Conservation (phyloP, 2,113 vertebrate genomes). For the Chelonoidis abingdonii region DNA sequence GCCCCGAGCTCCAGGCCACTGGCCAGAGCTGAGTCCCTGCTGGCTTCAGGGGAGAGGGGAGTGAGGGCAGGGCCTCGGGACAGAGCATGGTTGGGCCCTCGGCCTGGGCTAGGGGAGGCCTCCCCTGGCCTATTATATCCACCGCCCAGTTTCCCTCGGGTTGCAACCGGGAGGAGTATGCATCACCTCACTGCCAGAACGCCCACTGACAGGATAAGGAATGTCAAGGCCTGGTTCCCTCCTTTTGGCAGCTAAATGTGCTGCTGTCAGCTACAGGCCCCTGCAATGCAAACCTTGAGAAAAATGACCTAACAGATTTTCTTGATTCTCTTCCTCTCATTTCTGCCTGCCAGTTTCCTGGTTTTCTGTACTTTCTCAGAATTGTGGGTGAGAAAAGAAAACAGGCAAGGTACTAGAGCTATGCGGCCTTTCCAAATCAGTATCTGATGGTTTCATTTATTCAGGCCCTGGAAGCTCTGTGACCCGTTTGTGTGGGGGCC, state of each 20-base stretch:
- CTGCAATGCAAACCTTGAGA: neutral
- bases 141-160: neutral
- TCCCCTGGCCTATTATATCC: too few species aligned
- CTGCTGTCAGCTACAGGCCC: neutral
- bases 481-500: neutral
- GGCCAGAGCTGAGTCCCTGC: too few species aligned
- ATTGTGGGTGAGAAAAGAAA: neutral
- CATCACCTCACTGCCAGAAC: neutral
- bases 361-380: neutral
- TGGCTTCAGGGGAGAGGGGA: too few species aligned
- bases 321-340: neutral
- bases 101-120: too few species aligned
- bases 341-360: neutral
- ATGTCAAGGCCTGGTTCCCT: neutral
- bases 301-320: neutral
- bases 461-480: neutral
- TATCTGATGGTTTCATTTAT: neutral
- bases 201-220: neutral
- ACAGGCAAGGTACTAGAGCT: neutral
- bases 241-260: neutral
- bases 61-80: too few species aligned
- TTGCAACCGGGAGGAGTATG: neutral
- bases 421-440: neutral
- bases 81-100: too few species aligned
- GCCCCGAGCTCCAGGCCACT: too few species aligned